Evolutionary conservation across 2,797 vertebrate genomes (phyloP).

Genomic region (Pipistrellus nathusii): DNA sequence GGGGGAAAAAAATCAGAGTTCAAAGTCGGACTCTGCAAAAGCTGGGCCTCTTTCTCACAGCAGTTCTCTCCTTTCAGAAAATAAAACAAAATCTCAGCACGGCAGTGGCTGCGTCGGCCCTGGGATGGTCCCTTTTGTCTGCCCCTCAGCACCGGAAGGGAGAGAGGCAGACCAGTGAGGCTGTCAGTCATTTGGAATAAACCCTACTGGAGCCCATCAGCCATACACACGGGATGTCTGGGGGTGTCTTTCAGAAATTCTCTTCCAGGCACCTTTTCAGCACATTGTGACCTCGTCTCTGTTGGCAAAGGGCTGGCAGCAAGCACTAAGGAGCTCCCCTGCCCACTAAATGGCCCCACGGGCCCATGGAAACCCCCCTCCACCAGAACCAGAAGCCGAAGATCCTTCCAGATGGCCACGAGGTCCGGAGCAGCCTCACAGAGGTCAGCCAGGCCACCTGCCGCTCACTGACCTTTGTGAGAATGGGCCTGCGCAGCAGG

Average conservation of each 20-base stretch:
- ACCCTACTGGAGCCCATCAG: conserved; percentile 22
- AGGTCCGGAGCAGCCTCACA: accelerated
- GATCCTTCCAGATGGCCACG: background rate
- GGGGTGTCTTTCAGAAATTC: conserved; percentile 49
- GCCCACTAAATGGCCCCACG: background rate
- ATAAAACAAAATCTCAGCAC: background rate
- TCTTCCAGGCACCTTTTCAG: conserved; percentile 28
- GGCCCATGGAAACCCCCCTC: conserved; percentile 13
- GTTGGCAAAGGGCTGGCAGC: conserved; percentile 30
- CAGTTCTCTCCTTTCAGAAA: background rate
- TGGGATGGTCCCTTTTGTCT: background rate
- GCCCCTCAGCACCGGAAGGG: background rate
- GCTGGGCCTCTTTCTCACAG: background rate
- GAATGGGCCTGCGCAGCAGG: too few species aligned
- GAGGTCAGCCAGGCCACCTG: background rate
- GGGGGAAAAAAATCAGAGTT: background rate
- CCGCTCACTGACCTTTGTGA: background rate
- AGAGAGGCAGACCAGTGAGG: background rate
- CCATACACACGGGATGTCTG: conserved; percentile 11
- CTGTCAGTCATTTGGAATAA: conserved; percentile 18
- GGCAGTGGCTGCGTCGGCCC: background rate
- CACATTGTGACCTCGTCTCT: background rate
- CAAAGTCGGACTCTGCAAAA: background rate
- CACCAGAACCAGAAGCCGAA: background rate
- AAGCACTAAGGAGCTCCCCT: conserved; percentile 53